These are phyloP conservation scores for Acronicta leporina DNA, from an alignment of 2,888 invertebrate genomes.

Conservation along the genomic window DNA sequence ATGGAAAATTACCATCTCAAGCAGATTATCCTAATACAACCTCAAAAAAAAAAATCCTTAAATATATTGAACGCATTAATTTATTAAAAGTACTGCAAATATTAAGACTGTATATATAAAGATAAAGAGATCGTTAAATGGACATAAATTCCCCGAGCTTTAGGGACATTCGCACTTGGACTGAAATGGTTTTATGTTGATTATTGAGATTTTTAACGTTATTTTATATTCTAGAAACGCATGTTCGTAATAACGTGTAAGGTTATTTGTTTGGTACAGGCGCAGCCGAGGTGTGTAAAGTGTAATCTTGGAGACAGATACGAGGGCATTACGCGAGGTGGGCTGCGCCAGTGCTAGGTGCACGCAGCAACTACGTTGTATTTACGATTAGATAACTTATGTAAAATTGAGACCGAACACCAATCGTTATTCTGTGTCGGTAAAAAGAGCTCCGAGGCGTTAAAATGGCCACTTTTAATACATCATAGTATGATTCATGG, in stretches of 20 bases:
- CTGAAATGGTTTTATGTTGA: conserved; percentile 28
- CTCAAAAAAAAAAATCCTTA: conserved; percentile 20
- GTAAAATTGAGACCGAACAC: conserved; percentile 5
- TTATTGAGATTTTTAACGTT: conserved; percentile 46
- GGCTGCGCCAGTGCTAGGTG: conserved; percentile 1
- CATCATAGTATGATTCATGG: too few relatives aligned
- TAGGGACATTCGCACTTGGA: conserved; percentile 29
- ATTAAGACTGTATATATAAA: conserved; percentile 17
- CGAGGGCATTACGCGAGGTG: conserved; percentile 53
- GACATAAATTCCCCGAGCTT: conserved; percentile 25
- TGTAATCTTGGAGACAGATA: conserved; percentile 66
- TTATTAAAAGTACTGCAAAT: conserved; percentile 7
- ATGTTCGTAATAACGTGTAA: conserved; percentile 41
- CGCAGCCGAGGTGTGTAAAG: conserved; percentile 65
- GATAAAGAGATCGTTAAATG: conserved; percentile 32
- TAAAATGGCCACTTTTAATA: too few relatives aligned
- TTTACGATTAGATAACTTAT: conserved; percentile 32
- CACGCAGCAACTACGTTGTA: conserved; percentile 9
- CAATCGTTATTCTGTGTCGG: too few relatives aligned
- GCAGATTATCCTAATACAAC: neutral
- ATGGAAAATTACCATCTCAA: too few relatives aligned
- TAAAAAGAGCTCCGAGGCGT: too few relatives aligned
- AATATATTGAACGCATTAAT: conserved; percentile 36
- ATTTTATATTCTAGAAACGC: conserved; percentile 49
- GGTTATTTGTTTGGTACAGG: conserved; percentile 57